These are phyloP conservation scores for Polypedilum pembai DNA, from an alignment of 1,140 invertebrate genomes.

Conservation along the genomic window DNA sequence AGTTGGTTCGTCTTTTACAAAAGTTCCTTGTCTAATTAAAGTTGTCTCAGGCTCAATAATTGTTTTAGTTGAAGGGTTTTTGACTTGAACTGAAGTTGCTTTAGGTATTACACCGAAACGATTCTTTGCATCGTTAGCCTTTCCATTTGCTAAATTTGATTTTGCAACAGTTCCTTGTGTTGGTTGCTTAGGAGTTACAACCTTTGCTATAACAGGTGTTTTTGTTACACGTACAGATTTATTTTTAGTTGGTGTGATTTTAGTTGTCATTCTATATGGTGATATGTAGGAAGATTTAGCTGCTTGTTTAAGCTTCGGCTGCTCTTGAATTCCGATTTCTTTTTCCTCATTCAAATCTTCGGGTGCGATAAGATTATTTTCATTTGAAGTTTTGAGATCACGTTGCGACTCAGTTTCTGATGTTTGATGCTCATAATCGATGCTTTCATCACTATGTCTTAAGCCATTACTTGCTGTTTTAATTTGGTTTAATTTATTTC, in stretches of 20 bases:
- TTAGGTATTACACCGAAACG: conserved; percentile 36
- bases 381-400: conserved; percentile 31
- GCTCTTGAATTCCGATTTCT: not conserved
- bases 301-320: conserved; percentile 30
- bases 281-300: conserved; percentile 38
- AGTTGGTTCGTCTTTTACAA: conserved; percentile 70
- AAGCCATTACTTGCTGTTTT: not conserved
- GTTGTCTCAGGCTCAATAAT: conserved; percentile 41
- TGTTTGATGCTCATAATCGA: conserved; percentile 47
- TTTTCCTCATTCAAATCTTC: not conserved
- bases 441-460: conserved; percentile 40
- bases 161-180: conserved; percentile 33
- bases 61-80: not conserved
- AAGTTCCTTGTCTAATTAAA: conserved; percentile 74
- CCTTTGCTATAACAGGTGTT: conserved; percentile 23
- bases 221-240: not conserved
- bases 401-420: conserved; percentile 45
- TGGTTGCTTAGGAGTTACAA: conserved; percentile 35
- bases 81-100: conserved; percentile 33
- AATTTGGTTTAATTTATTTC: not conserved
- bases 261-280: conserved; percentile 41
- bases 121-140: not conserved
- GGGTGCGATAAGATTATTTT: not conserved
- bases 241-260: not conserved
- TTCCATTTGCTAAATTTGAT: conserved; percentile 36